Conservation (phyloP, 2,888 invertebrate genomes). For the Crocallis elinguaria region DNA sequence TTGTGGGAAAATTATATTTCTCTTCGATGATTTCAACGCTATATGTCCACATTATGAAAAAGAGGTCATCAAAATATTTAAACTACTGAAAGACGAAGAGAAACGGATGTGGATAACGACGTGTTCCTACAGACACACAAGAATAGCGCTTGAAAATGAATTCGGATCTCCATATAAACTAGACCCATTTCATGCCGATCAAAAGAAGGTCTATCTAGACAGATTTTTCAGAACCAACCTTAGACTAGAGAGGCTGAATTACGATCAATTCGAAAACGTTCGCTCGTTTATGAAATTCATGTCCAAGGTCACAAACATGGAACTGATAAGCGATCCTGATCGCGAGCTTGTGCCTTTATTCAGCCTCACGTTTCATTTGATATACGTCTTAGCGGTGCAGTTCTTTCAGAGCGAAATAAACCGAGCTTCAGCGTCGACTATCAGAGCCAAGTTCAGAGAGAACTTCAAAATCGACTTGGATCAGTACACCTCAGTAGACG, state of each 20-base stretch:
- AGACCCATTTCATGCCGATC: slow-evolving; percentile 34
- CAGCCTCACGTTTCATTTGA: slow-evolving; percentile 44
- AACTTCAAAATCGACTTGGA: slow-evolving; percentile 39
- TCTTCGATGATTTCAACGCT: slow-evolving; percentile 53
- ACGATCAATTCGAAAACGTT: slow-evolving; percentile 48
- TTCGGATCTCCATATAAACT: slow-evolving; percentile 44
- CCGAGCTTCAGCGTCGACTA: slow-evolving; percentile 38
- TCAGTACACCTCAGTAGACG: slow-evolving; percentile 39
- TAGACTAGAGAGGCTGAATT: slow-evolving; percentile 46
- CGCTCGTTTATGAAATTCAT: slow-evolving; percentile 42
- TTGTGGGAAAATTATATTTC: slow-evolving; percentile 41
- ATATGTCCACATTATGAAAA: slow-evolving; percentile 46
- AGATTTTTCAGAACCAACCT: slow-evolving; percentile 50
- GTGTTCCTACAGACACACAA: slow-evolving; percentile 40
- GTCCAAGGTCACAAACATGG: slow-evolving; percentile 19
- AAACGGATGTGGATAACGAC: slow-evolving; percentile 52
- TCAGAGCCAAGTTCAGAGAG: slow-evolving; percentile 41
- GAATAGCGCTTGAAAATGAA: slow-evolving; percentile 33
- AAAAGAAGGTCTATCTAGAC: slow-evolving; percentile 43
- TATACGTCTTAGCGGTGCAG: slow-evolving; percentile 42
- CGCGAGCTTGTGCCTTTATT: slow-evolving; percentile 41
- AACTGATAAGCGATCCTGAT: slow-evolving; percentile 22
- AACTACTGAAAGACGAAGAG: slow-evolving; percentile 34
- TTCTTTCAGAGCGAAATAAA: slow-evolving; percentile 46
- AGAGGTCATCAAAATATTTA: slow-evolving; percentile 45